Evolutionary conservation across 1,140 invertebrate genomes (phyloP), one percentile per base, ranked within the genome.

Genomic region (Drosophila sp.): DNA sequence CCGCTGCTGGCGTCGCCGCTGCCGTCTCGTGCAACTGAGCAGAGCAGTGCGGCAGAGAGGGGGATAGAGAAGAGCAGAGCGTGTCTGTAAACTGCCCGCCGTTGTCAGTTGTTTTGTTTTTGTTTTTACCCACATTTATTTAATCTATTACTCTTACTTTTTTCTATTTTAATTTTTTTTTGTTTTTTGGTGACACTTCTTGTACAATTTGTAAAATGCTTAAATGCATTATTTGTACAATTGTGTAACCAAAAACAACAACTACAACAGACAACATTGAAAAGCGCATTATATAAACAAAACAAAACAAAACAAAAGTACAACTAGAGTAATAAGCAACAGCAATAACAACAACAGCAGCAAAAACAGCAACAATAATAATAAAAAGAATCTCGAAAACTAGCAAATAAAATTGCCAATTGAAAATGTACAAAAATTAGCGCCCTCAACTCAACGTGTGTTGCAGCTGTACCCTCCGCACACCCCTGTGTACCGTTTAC

Each of bases 371-470:
- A 56, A 21, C 16, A 40, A 32, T n/a, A n/a, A 48, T n/a, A 56
- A 27, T 14, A 32, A 62, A 8, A 48, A 51, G 6, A 76, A 40
- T 40, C 41, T 41, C 50, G 36, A 43, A 34, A 74, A 46, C 32
- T 53, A 38, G 18, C 48, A 46, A 43, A 56, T 34, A 50, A 62
- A 67, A 66, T 66, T 53, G 62, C 63, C 69, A 66, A 73, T 73
- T 69, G 65, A 73, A 62, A 73, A 59, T 73, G 64, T 53, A 59
- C 21, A 50, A 65, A 71, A 81, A 65, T 63, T 80, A 70, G 73
- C 75, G 63, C 50, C 46, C 50, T 18, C 66, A 25, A 38, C 50
- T 18, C 66, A 25, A 38, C 51, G 36, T 56, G 27, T 36, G 29
- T 36, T 29, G 46, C 41, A 51, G 62, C 11, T 13, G 4, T 13